Conservation (phyloP, 2,113 vertebrate species). For the Syngnathus scovelli region DNA sequence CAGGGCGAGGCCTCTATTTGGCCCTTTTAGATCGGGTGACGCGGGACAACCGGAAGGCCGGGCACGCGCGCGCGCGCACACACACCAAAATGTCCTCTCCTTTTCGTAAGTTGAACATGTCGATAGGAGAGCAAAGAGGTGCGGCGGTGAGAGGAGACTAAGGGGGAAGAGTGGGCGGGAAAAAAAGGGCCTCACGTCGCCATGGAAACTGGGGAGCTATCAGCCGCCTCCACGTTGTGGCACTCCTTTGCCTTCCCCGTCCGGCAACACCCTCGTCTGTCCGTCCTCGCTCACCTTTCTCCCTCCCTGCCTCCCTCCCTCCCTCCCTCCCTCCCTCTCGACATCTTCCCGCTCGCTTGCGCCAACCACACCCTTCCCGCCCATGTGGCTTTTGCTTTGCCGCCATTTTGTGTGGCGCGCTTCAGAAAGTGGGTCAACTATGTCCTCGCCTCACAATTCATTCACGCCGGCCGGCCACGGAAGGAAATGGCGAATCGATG, state of each 20-base stretch:
- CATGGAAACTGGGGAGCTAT: conserved; percentile 76
- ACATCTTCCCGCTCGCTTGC: neutral
- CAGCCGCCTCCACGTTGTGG: conserved; percentile 68
- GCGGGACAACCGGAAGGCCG: conserved; percentile 36
- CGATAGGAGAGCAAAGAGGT: conserved; percentile 11
- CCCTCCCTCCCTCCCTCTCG: neutral
- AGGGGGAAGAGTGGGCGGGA: conserved; percentile 66
- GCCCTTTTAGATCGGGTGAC: conserved; percentile 45
- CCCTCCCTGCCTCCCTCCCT: neutral
- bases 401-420: neutral
- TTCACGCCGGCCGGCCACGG: conserved; percentile 47
- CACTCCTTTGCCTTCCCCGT: conserved; percentile 40
- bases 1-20: conserved; percentile 47
- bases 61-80: conserved; percentile 7
- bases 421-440: conserved; percentile 53
- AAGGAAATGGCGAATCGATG: neutral
- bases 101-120: neutral
- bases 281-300: conserved; percentile 36
- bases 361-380: conserved; percentile 16
- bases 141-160: conserved; percentile 33
- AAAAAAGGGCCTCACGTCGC: conserved; percentile 63
- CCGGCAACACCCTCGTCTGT: conserved; percentile 42
- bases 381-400: neutral
- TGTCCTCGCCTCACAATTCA: conserved; percentile 46
- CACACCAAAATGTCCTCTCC: too few species aligned